These are phyloP conservation scores for Sturnus vulgaris DNA, from an alignment of 2,113 vertebrate genomes.

Conservation along the genomic window DNA sequence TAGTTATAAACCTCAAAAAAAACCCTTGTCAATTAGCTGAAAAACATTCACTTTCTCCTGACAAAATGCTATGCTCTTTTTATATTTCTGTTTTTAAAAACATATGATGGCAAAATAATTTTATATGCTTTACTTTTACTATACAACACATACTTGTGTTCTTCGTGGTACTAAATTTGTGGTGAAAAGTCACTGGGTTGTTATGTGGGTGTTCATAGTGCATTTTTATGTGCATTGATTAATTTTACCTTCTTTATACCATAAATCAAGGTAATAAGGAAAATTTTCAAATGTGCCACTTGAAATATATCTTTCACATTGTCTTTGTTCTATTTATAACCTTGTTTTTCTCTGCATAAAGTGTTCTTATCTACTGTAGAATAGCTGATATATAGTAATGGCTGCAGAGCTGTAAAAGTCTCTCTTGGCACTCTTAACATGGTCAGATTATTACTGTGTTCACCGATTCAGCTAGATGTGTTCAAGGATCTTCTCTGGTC, in stretches of 20 bases:
- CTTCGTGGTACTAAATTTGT: constrained; percentile 65
- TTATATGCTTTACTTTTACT: constrained; percentile 9
- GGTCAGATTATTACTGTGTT: constrained; percentile 89
- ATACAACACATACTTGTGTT: background rate
- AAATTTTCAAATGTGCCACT: constrained; percentile 66
- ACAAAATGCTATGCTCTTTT: background rate
- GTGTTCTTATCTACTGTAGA: constrained; percentile 59
- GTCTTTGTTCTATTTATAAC: constrained; percentile 72
- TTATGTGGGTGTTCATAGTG: constrained; percentile 73
- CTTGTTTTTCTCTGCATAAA: constrained; percentile 69
- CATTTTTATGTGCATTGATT: constrained; percentile 81
- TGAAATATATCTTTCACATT: constrained; percentile 73
- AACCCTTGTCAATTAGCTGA: constrained; percentile 23
- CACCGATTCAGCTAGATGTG: constrained; percentile 90
- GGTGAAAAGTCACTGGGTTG: constrained; percentile 73
- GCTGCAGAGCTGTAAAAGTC: constrained; percentile 72
- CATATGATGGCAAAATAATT: constrained; percentile 17
- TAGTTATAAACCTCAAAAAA: constrained; percentile 21
- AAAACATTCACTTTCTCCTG: constrained; percentile 8
- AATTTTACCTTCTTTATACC: constrained; percentile 76
- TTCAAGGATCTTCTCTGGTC: constrained; percentile 96
- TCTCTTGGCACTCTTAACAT: constrained; percentile 87
- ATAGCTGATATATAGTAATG: constrained; percentile 78
- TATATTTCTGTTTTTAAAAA: constrained; percentile 26
- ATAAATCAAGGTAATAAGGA: constrained; percentile 80